A percentile compares a stretch with the other conserved stretches of the same genome.
Conservation (phyloP, 2,888 invertebrate genomes). For the Leptopilina syphax region DNA sequence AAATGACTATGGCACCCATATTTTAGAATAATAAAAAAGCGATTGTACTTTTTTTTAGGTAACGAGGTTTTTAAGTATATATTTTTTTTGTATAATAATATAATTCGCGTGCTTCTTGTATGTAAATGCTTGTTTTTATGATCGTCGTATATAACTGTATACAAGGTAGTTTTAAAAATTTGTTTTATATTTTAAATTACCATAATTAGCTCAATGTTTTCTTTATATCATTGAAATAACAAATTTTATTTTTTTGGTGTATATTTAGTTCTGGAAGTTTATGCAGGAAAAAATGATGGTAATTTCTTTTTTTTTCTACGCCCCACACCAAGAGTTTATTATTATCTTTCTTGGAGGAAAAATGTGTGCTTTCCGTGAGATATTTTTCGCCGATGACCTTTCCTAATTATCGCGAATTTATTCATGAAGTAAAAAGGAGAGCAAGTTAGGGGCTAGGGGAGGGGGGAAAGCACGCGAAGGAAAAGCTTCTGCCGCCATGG, state of each 20-base stretch:
- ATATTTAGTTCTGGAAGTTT: neutral
- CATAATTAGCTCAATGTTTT: neutral
- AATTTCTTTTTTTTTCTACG: neutral
- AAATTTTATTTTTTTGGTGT: neutral
- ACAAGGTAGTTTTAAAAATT: neutral
- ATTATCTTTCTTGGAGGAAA: constrained; percentile 15
- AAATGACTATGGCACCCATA: neutral
- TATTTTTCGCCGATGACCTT: constrained; percentile 25
- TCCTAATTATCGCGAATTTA: constrained; percentile 40
- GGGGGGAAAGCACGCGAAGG: neutral
- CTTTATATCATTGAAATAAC: neutral
- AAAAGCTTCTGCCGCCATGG: constrained; percentile 18
- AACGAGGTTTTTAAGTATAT: neutral
- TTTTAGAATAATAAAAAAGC: constrained; percentile 11
- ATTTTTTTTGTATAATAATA: neutral
- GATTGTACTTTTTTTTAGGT: constrained; percentile 1
- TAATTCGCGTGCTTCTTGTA: constrained; percentile 4
- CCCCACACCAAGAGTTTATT: constrained; percentile 12
- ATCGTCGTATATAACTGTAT: neutral
- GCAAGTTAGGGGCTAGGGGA: too few species aligned
- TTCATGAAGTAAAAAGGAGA: neutral
- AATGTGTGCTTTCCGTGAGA: constrained; percentile 8
- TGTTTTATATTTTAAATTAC: constrained; percentile 8
- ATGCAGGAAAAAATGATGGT: neutral
- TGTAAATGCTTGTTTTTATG: constrained; percentile 18